Evolutionary conservation across 2,113 vertebrate genomes (phyloP).

Genomic region (Ictalurus punctatus): DNA sequence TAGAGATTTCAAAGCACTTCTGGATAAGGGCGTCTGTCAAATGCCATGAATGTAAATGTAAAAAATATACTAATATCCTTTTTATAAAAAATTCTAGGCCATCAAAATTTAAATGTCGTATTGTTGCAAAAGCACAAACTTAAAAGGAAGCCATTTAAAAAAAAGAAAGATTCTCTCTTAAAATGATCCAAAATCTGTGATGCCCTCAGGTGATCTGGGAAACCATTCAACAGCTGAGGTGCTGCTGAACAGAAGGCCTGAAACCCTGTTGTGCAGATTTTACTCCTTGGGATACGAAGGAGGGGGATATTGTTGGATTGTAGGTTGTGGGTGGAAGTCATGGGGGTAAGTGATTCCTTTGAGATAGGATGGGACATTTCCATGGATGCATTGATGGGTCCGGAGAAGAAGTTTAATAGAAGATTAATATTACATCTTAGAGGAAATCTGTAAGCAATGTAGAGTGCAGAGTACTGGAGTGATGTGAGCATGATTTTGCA

Average conservation of each 20-base stretch:
- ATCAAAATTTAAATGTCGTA: neutral
- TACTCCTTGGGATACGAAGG: neutral
- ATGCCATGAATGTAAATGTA: too few relatives aligned
- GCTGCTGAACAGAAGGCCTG: neutral
- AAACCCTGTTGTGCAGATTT: neutral
- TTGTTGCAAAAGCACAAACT: neutral
- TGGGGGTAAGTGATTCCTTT: neutral
- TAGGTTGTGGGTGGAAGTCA: neutral
- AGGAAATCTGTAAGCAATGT: neutral
- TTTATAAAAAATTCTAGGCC: neutral
- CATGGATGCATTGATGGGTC: neutral
- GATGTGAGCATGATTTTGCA: neutral
- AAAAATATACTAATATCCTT: too few relatives aligned
- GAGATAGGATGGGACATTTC: neutral
- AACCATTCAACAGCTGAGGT: conserved; percentile 1
- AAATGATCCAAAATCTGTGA: neutral
- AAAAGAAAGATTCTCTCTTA: neutral
- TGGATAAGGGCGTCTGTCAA: too few relatives aligned
- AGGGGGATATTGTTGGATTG: neutral
- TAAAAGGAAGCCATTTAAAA: neutral
- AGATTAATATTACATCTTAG: neutral
- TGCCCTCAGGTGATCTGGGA: neutral
- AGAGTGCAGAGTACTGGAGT: neutral
- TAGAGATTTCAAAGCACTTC: too few relatives aligned
- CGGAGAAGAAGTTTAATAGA: conserved; percentile 24